Percentiles rank a stretch among this genome's conserved stretches.
These are phyloP conservation scores for Diloba caeruleocephala DNA, from an alignment of 2,888 invertebrate species.

Conservation along the genomic window DNA sequence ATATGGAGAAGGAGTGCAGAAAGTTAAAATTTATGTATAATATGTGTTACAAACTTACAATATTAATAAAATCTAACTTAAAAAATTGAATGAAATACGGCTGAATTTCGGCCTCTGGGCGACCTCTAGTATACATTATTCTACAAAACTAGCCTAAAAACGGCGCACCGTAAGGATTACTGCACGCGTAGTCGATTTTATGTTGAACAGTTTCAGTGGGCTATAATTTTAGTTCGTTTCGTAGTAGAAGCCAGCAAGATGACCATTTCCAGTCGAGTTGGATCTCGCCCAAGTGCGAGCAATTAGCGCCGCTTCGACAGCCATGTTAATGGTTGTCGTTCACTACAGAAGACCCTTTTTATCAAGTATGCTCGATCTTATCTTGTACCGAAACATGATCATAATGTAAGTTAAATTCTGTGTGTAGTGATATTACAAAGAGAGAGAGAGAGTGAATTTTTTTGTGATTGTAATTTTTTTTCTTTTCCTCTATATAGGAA, in stretches of 20 bases:
- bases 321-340: conserved; percentile 47
- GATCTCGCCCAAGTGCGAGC: conserved; percentile 55
- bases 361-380: conserved; percentile 28
- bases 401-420: conserved; percentile 13
- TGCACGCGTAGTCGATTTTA: conserved; percentile 4
- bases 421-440: no score
- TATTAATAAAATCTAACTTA: no score
- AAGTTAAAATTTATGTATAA: no score
- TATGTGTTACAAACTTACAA: no score
- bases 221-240: conserved; percentile 33
- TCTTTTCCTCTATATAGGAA: no score
- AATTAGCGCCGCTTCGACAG: conserved; percentile 57
- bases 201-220: conserved; percentile 13
- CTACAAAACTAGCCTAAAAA: conserved; percentile 20
- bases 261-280: conserved; percentile 51
- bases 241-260: conserved; percentile 25
- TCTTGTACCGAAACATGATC: conserved; percentile 5
- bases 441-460: no score
- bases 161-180: conserved; percentile 28
- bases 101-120: no score
- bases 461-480: no score
- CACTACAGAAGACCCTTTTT: conserved; percentile 39
- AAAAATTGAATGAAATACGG: no score
- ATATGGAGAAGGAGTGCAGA: no score
- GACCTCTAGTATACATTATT: conserved; percentile 14